These are phyloP conservation scores for Heliconius aoede DNA, from an alignment of 2,888 invertebrate species.

Conservation along the genomic window DNA sequence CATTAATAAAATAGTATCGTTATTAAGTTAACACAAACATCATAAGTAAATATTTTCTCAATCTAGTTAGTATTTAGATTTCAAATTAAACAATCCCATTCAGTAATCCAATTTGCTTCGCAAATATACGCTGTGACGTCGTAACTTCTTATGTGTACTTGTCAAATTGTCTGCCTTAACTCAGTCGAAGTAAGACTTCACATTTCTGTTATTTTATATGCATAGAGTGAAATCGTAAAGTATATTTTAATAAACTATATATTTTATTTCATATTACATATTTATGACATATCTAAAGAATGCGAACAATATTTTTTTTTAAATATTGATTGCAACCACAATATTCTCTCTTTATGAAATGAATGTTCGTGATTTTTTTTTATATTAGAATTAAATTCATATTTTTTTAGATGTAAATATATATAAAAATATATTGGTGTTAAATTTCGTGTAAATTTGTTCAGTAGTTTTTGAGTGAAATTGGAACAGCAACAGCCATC, in stretches of 20 bases:
- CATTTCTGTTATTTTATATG: constrained; percentile 17
- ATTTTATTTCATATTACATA: too few species aligned
- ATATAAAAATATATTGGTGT: too few species aligned
- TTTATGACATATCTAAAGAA: too few species aligned
- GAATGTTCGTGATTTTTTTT: too few species aligned
- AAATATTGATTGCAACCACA: too few species aligned
- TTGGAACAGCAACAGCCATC: too few species aligned
- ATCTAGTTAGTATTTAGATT: constrained; percentile 62
- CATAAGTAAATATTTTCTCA: constrained; percentile 55
- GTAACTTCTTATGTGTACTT: constrained; percentile 32
- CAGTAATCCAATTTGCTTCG: constrained; percentile 66
- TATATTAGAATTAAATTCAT: too few species aligned
- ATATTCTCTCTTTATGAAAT: too few species aligned
- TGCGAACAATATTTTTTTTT: too few species aligned
- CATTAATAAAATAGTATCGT: constrained; percentile 20
- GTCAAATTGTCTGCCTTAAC: constrained; percentile 28
- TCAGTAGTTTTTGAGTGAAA: too few species aligned
- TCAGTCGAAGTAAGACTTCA: constrained; percentile 17
- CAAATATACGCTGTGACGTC: constrained; percentile 59
- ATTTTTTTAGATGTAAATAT: too few species aligned
- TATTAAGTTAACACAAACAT: constrained; percentile 23
- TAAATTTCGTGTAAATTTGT: background rate
- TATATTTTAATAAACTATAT: too few species aligned
- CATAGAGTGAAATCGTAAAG: background rate
- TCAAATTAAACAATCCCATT: constrained; percentile 65